A percentile compares a stretch with the other conserved stretches of the same genome.
These are phyloP conservation scores for Malurus splendens DNA, from an alignment of 2,797 vertebrate genomes.

Conservation along the genomic window DNA sequence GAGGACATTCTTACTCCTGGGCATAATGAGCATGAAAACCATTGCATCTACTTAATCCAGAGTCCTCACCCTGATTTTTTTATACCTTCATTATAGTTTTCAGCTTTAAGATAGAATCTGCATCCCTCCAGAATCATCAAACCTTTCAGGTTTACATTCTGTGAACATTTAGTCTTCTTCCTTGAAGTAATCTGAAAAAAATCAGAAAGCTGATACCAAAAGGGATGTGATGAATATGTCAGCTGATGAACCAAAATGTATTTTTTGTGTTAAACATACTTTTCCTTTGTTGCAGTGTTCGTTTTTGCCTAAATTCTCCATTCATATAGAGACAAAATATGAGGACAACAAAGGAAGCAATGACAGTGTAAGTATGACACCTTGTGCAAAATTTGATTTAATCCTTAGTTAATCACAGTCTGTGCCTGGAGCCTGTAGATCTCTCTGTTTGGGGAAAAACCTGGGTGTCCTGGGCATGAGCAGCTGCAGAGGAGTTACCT, in stretches of 20 bases:
- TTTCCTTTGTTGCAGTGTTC: conserved; percentile 81
- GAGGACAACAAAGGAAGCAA: conserved; percentile 89
- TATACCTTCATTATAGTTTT: background rate
- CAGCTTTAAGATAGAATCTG: background rate
- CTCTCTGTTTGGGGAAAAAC: background rate
- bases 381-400: background rate
- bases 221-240: background rate
- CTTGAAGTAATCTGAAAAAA: background rate
- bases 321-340: conserved; percentile 93
- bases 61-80: background rate
- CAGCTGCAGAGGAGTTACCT: background rate
- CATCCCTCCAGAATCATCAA: background rate
- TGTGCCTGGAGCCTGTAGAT: background rate
- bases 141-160: background rate
- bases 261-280: background rate
- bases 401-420: background rate
- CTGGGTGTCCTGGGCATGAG: background rate
- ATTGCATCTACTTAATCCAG: background rate
- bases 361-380: conserved; percentile 81
- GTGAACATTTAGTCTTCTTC: background rate
- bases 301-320: conserved; percentile 94
- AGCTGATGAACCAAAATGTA: background rate
- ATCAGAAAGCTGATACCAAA: background rate
- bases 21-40: background rate
- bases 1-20: background rate